Conservation (phyloP, 2,888 invertebrate genomes). For the Oasisia sp. region DNA sequence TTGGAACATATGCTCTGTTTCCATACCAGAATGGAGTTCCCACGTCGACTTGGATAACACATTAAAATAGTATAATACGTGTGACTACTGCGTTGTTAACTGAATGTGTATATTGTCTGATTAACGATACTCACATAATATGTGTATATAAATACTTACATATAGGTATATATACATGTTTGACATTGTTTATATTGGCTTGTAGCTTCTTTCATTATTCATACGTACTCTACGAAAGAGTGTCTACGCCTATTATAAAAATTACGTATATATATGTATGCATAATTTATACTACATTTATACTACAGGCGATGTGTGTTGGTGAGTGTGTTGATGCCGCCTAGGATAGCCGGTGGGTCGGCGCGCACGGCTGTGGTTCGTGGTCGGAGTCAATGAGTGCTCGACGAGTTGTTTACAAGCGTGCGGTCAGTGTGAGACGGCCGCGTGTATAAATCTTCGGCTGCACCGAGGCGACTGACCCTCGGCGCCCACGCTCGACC, state of each 20-base stretch:
- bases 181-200: background rate
- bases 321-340: background rate
- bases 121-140: background rate
- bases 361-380: background rate
- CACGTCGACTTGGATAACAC: background rate
- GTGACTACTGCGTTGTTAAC: background rate
- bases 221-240: too few species aligned
- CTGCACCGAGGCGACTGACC: background rate
- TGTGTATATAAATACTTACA: background rate
- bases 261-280: too few species aligned
- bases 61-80: background rate
- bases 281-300: background rate
- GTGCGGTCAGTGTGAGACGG: background rate
- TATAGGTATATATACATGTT: background rate
- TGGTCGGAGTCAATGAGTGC: background rate
- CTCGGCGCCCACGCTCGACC: background rate
- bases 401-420: background rate
- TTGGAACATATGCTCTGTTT: background rate
- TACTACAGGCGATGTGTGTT: background rate
- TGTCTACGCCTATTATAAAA: too few species aligned
- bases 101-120: background rate
- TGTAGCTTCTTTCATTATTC: too few species aligned
- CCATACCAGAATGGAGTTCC: background rate
- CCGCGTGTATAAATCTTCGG: background rate
- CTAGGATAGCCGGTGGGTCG: background rate